Evolutionary conservation across 1,140 invertebrate genomes (phyloP).

Genomic region (Globodera ellingtonae): DNA sequence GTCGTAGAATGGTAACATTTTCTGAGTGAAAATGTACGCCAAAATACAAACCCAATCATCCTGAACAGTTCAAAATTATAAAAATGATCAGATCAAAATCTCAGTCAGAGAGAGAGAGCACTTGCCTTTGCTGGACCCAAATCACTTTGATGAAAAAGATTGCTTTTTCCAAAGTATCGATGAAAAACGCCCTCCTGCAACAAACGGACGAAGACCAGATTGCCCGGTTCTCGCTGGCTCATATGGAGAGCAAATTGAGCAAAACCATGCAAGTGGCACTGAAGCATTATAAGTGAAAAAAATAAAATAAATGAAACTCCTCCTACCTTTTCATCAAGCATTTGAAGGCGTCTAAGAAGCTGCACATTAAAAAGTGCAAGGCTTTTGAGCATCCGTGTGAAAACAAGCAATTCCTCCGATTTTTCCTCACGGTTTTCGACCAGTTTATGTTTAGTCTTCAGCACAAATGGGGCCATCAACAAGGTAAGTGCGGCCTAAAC

Average conservation of each 20-base stretch:
- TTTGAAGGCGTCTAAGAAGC: conserved; percentile 55
- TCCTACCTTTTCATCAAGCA: conserved; percentile 56
- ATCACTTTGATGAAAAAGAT: conserved; percentile 27
- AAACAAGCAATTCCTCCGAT: conserved; percentile 25
- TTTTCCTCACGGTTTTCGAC: not conserved
- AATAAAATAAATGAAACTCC: too few relatives aligned
- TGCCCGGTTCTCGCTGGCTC: conserved; percentile 55
- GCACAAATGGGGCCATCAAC: conserved; percentile 51
- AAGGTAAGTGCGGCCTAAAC: conserved; percentile 57
- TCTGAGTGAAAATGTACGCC: conserved; percentile 58
- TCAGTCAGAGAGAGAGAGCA: not conserved
- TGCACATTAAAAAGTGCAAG: conserved; percentile 61
- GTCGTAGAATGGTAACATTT: conserved; percentile 38
- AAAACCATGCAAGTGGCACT: conserved; percentile 56
- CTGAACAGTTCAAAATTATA: conserved; percentile 27
- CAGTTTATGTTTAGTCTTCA: conserved; percentile 45
- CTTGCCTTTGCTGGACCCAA: conserved; percentile 11
- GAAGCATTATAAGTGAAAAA: conserved; percentile 26
- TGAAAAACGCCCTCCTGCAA: conserved; percentile 59
- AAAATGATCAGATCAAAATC: not conserved
- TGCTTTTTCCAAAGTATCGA: conserved; percentile 39
- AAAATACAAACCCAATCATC: conserved; percentile 49
- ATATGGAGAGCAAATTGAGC: conserved; percentile 59
- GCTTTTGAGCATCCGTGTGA: conserved; percentile 47
- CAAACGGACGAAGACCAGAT: conserved; percentile 59